These are phyloP conservation scores for Chorisops tibialis DNA, from an alignment of 2,888 invertebrate species.

Conservation along the genomic window DNA sequence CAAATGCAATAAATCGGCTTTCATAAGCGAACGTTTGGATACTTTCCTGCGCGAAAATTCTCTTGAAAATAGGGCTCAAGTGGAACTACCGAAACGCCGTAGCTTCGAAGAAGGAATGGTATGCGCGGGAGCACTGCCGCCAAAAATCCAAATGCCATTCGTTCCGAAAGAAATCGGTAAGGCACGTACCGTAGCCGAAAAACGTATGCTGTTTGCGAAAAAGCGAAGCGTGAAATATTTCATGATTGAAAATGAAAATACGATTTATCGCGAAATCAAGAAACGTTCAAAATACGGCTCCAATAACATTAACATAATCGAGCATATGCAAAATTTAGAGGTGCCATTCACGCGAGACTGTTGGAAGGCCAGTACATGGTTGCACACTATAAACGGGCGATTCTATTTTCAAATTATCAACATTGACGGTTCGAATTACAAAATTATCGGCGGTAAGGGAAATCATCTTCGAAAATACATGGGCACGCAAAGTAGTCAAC, in stretches of 20 bases:
- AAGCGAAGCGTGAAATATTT: conserved; percentile 46
- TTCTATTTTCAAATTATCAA: conserved; percentile 48
- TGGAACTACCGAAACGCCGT: conserved; percentile 26
- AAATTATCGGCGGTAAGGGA: conserved; percentile 45
- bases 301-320: conserved; percentile 42
- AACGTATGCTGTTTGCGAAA: conserved; percentile 51
- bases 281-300: conserved; percentile 44
- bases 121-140: conserved; percentile 42
- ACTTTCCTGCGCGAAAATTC: conserved; percentile 54
- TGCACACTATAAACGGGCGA: conserved; percentile 45
- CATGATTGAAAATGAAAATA: conserved; percentile 51
- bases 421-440: conserved; percentile 41
- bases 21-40: conserved; percentile 54
- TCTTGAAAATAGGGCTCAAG: conserved; percentile 43
- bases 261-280: conserved; percentile 47
- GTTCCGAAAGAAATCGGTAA: conserved; percentile 48
- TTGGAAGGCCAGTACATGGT: conserved; percentile 49
- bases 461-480: conserved; percentile 38
- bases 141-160: conserved; percentile 46
- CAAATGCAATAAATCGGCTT: conserved; percentile 44
- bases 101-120: conserved; percentile 45
- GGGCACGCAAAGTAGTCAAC: background rate
- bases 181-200: conserved; percentile 57
- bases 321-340: conserved; percentile 40
- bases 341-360: conserved; percentile 49